These are phyloP conservation scores for Cyrtonyx montezumae DNA, from an alignment of 2,113 vertebrate genomes.

Conservation along the genomic window DNA sequence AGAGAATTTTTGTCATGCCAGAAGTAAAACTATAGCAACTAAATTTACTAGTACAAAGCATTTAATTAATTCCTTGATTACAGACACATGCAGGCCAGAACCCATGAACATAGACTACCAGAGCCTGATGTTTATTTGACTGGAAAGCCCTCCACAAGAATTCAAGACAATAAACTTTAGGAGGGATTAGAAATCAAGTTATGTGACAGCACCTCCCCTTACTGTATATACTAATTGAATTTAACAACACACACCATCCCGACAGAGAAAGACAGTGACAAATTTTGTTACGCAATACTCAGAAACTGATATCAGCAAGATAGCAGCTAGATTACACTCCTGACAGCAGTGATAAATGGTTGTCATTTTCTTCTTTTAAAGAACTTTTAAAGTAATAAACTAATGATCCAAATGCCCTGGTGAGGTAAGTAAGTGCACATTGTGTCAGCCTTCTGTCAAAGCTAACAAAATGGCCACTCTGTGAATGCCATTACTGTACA, in stretches of 20 bases:
- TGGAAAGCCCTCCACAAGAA: not conserved
- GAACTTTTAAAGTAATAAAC: slow-evolving; percentile 43
- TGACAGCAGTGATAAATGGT: slow-evolving; percentile 43
- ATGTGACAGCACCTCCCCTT: not conserved
- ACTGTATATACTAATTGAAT: not conserved
- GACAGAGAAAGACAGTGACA: slow-evolving; percentile 27
- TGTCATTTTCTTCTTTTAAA: slow-evolving; percentile 34
- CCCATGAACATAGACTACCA: not conserved
- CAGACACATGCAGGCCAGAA: not conserved
- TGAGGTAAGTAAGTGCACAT: slow-evolving; percentile 16
- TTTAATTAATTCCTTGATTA: not conserved
- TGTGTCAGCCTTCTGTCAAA: slow-evolving; percentile 7
- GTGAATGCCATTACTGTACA: not conserved
- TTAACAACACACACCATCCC: not conserved
- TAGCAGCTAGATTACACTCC: not conserved
- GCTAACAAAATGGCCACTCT: not conserved
- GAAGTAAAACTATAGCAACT: not conserved
- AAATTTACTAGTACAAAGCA: not conserved
- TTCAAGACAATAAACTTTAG: not conserved
- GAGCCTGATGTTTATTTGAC: not conserved
- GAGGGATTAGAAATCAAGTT: not conserved
- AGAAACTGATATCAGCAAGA: slow-evolving; percentile 7
- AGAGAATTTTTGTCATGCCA: not conserved
- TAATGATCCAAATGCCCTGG: not conserved
- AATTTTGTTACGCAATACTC: slow-evolving; percentile 29